Evolutionary conservation across 2,113 vertebrate species (phyloP), one percentile per base, ranked within the genome.

Genomic region (Irena cyanogastra): DNA sequence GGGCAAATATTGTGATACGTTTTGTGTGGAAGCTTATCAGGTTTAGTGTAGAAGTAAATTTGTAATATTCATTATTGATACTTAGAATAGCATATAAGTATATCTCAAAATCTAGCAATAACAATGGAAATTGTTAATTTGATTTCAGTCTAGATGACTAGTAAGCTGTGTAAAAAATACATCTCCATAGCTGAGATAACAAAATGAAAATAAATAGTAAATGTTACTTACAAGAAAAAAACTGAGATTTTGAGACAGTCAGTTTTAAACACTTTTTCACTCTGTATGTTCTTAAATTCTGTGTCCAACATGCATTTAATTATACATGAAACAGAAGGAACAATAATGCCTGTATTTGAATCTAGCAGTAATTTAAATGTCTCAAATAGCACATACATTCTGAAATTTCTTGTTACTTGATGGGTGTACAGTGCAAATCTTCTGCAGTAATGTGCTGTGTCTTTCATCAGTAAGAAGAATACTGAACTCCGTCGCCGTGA

Each of bases 381-480:
- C 63, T 91, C n/a, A 60, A 31, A 17, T n/a, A 61, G 24, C 0
- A 0, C 18, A 3, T 41, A 4, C 7, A 2, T 66, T 78, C 17
- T 66, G 20, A 69, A 49, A 49, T 93, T 65, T 61, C 23, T 44
- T 78, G 20, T 57, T 77, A 17, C 7, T n/a, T 70, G 30, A 14
- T 49, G 49, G 41, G 63, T 17, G 7, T 52, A 14, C 9, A 35
- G 11, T 87, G 16, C 11, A 82, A 37, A 19, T 49, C 35, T 68
- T 81, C 24, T 79, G 14, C 77, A 59, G 31, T 90, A 56, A 78
- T 17, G 9, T 64, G 11, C 37, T 70, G 10, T 86, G 69, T 76
- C 52, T 74, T 83, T 96, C 24, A 50, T 66, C 86, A 99, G 99
- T 98, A 99, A 99, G 97, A 99, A 99, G 91, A 98, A 99, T 33